Evolutionary conservation across 1,140 invertebrate genomes (phyloP), one percentile per base, ranked within the genome.

Genomic region (Euura saliciscinereae): DNA sequence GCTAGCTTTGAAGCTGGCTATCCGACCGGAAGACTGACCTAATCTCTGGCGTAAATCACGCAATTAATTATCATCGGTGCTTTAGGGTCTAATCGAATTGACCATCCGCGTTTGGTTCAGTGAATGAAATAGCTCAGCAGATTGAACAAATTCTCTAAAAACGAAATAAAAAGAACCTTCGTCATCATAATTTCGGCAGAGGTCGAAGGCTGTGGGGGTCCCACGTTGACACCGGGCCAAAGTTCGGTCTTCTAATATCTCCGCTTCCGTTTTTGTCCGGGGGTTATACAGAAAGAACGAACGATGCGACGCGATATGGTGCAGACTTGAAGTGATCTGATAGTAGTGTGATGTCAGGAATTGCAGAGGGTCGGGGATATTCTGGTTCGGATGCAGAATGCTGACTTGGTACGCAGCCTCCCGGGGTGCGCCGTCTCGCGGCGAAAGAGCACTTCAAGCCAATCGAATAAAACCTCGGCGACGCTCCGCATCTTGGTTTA

Each of bases 401-500:
- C 76, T 78, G 74, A 78, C 70, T 77, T 11, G 42, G 69, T 51
- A 74, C 73, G 66, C 43, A 8, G 66, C 66, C 13, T 28, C 66
- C 66, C 46, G 46, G 7, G 46, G 46, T 11, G 44, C 45, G 28
- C 45, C 59, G 71, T 72, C 69, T 74, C 66, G 67, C 28, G 28
- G 28, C 28, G 11, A 51, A 66, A 65, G 74, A 65, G 43, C 46
- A 72, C 70, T 75, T 59, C 45, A 69, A 43, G 51, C 68, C 75
- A 74, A 73, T 73, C 75, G 71, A 78, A 76, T 76, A 67, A 76
- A 78, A 73, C 13, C 66, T 43, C 68, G 68, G 68, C 43, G 68
- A 74, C 73, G 28, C 28, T 28, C 28, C 28, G 28, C 28, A 28
- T 28, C 28, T 28, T 28, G 28, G 28, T 28, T 28, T 28, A 28